Base-by-base conservation (phyloP, 2,888 invertebrate species). In the Cataglyphis albicans region DNA sequence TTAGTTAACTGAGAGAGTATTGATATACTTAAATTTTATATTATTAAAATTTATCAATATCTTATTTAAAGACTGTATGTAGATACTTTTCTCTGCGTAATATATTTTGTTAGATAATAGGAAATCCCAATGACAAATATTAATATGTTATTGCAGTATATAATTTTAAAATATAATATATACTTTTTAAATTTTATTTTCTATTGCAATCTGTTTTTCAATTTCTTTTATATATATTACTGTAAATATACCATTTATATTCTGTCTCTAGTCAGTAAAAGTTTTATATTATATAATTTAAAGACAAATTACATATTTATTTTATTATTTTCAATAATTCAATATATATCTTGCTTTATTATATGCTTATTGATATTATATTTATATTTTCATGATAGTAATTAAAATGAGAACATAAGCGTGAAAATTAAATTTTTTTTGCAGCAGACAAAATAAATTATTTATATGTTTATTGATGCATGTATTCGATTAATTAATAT, bases 21-120 rank as follows among this genome's bases (percentile, higher is more conserved):
- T 52, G 18, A 32, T 6, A 29, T 55, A 2, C n/a, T 21, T 44
- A 80, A 70, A 35, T 80, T 80, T 70, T 70, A 78, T 12, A 55
- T 55, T 65, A 55, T 52, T 25, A 55, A 67, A 55, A 18, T 55
- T 38, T 7, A 70, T 68, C 21, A 59, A 78, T 48, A 52, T 52
- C n/a, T 12, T 52, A 2, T 12, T 44, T 61, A 9, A 80, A 80
- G 78, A 80, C 72, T 80, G 72, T 78, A 61, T 32, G 18, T 55
- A 76, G 38, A 41, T 67, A 80, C 35, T 80, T 6, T 32, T 32
- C 32, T 32, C 44, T 70, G 25, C 9, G 7, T 32, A 35, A 70
- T 25, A 61, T 44, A 78, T 9, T 70, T 44, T 68, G 44, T 32
- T 70, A 32, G 4, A 44, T 32, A 44, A 32, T 44, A 78, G 12